phyloP scores from a whole-genome alignment of 2,888 invertebrate genomes.

The Stratiomys singularior region DNA sequence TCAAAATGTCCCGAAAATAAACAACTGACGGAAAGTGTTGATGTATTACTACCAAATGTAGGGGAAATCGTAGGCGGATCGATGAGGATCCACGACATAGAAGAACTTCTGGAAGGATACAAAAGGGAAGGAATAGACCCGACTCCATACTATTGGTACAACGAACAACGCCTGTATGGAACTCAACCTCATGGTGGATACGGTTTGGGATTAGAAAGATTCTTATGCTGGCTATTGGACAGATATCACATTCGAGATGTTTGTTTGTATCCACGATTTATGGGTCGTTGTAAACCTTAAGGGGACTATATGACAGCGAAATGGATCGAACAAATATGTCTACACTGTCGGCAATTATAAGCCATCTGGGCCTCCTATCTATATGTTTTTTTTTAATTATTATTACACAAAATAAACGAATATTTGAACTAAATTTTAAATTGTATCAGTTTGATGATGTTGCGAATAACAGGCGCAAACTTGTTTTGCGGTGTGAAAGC shows the following conservation, averaged over 20 bases:
- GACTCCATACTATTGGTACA: constrained; percentile 97
- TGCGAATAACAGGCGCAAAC: too few relatives aligned
- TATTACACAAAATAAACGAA: too few relatives aligned
- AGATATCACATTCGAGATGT: constrained; percentile 97
- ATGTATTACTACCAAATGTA: constrained; percentile 95
- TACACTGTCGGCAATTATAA: too few relatives aligned
- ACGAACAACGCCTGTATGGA: constrained; percentile 96
- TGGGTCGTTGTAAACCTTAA: constrained; percentile 92
- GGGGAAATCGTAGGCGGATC: constrained; percentile 99
- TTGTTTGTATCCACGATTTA: constrained; percentile 95
- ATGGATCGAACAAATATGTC: too few relatives aligned
- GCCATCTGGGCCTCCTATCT: too few relatives aligned
- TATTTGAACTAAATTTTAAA: too few relatives aligned
- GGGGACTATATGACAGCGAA: background rate
- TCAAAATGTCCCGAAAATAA: constrained; percentile 84
- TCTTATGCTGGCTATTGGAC: constrained; percentile 96
- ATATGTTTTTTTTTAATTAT: too few relatives aligned
- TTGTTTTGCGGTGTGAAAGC: too few relatives aligned
- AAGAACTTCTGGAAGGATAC: constrained; percentile 77
- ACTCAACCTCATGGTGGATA: constrained; percentile 97
- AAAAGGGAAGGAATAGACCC: constrained; percentile 91
- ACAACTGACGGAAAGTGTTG: constrained; percentile 94
- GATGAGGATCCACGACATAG: constrained; percentile 94
- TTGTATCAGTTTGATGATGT: too few relatives aligned
- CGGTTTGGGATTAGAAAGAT: constrained; percentile 96